Conservation (phyloP, 2,888 invertebrate genomes). For the Folsomia manolachei region DNA sequence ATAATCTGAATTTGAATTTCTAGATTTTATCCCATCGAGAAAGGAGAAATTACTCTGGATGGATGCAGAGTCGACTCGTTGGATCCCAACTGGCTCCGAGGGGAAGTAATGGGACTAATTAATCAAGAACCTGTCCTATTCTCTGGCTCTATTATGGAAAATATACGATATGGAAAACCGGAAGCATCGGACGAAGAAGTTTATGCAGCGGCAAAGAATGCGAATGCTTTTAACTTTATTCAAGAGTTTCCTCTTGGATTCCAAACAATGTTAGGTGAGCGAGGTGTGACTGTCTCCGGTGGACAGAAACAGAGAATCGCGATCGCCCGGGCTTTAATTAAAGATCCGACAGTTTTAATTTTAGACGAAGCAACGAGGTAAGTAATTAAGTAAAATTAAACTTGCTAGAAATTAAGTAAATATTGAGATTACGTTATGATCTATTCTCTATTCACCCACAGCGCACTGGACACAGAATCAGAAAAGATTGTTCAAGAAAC, state of each 20-base stretch:
- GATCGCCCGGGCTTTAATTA: conserved; percentile 88
- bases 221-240: conserved; percentile 92
- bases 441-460: no score
- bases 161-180: conserved; percentile 84
- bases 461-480: conserved; percentile 88
- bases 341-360: conserved; percentile 81
- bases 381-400: conserved; percentile 6
- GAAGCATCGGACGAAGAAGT: conserved; percentile 70
- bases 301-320: conserved; percentile 93
- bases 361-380: conserved; percentile 94
- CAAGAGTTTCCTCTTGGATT: conserved; percentile 76
- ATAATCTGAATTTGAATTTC: conserved; percentile 32
- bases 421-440: conserved; percentile 3
- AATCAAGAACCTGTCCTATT: conserved; percentile 93
- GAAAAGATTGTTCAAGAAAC: conserved; percentile 88
- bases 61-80: conserved; percentile 67
- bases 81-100: conserved; percentile 81
- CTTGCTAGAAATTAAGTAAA: conserved; percentile 13
- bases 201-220: conserved; percentile 73
- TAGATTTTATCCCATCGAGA: conserved; percentile 77
- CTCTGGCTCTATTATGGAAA: conserved; percentile 85
- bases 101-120: conserved; percentile 79
- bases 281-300: conserved; percentile 87
- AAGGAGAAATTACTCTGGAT: conserved; percentile 72
- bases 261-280: conserved; percentile 80